A percentile compares a stretch with the other conserved stretches of the same genome.
Evolutionary conservation across 30 jellyfish, hydroid and myxozoan species (phyloP).

Genomic region (Pseudorhiza aurosa): DNA sequence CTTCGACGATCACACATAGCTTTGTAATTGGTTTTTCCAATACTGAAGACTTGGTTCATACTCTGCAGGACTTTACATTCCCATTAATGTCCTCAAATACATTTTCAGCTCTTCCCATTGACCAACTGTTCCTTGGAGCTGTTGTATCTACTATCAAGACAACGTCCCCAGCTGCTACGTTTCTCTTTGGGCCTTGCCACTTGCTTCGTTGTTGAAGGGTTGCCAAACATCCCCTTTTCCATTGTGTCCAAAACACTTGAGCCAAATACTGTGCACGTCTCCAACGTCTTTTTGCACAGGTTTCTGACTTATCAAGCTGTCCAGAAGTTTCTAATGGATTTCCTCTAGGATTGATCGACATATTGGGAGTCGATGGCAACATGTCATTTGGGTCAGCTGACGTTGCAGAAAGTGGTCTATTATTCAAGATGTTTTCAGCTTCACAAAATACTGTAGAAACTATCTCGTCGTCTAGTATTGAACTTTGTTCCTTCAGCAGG

Average conservation of each 20-base stretch:
- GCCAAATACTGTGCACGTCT: conserved; percentile 18
- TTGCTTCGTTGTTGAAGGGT: too few relatives aligned
- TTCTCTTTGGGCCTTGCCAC: too few relatives aligned
- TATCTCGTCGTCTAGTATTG: too few relatives aligned
- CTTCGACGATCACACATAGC: conserved; percentile 26
- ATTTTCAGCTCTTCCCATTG: neutral
- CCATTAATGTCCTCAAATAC: conserved; percentile 10
- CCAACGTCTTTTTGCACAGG: conserved; percentile 18
- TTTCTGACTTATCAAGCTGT: too few relatives aligned
- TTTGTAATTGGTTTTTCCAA: conserved; percentile 5
- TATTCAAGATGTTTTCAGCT: too few relatives aligned
- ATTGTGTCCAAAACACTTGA: conserved; percentile 21
- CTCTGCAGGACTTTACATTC: conserved; percentile 4
- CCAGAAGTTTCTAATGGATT: neutral
- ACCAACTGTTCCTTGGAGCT: conserved; percentile 8
- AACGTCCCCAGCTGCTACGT: conserved; percentile 23
- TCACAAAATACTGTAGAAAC: too few relatives aligned
- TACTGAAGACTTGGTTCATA: too few relatives aligned
- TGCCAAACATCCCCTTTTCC: conserved; percentile 6
- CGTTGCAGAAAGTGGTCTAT: conserved; percentile 13
- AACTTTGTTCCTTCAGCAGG: conserved; percentile 1
- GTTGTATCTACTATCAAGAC: conserved; percentile 11
- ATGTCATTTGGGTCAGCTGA: too few relatives aligned
- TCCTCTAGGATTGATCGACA: neutral
- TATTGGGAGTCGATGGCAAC: too few relatives aligned